These are phyloP conservation scores for Cydia splendana DNA, from an alignment of 1,140 invertebrate genomes.

Conservation along the genomic window DNA sequence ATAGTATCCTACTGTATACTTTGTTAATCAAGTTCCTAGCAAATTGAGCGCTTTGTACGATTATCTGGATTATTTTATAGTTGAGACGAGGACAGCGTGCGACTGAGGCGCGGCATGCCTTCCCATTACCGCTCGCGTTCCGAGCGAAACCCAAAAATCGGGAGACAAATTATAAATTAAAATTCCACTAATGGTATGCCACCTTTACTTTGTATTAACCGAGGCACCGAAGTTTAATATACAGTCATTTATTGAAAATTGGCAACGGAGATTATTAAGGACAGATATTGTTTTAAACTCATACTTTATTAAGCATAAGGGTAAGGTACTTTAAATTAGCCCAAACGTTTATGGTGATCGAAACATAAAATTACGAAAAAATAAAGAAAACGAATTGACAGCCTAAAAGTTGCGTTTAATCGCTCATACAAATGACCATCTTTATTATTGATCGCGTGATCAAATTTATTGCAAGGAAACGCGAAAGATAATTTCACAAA, in stretches of 20 bases:
- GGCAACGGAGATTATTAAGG: conserved; percentile 24
- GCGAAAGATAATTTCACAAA: conserved; percentile 55
- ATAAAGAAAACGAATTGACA: neutral
- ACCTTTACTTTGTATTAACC: conserved; percentile 34
- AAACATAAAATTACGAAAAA: neutral
- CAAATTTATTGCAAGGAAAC: conserved; percentile 57
- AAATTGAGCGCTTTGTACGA: conserved; percentile 21
- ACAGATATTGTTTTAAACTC: conserved; percentile 38
- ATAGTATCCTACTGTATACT: conserved; percentile 44
- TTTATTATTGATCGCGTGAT: conserved; percentile 62
- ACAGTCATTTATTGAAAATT: conserved; percentile 22
- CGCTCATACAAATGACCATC: conserved; percentile 49
- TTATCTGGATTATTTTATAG: conserved; percentile 44
- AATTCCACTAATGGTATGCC: conserved; percentile 53
- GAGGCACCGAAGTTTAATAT: neutral
- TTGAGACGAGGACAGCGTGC: conserved; percentile 46
- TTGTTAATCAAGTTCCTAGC: conserved; percentile 29
- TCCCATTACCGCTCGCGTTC: conserved; percentile 56
- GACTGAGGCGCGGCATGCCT: conserved; percentile 49
- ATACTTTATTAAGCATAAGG: neutral
- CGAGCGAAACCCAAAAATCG: conserved; percentile 52
- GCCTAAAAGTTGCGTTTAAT: neutral
- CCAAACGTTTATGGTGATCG: neutral
- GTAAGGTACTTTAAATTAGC: neutral
- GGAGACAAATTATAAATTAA: conserved; percentile 66